Percentiles rank a stretch among this genome's conserved stretches.
Evolutionary conservation across 2,888 invertebrate genomes (phyloP).

Genomic region (Ophion obscuratus): DNA sequence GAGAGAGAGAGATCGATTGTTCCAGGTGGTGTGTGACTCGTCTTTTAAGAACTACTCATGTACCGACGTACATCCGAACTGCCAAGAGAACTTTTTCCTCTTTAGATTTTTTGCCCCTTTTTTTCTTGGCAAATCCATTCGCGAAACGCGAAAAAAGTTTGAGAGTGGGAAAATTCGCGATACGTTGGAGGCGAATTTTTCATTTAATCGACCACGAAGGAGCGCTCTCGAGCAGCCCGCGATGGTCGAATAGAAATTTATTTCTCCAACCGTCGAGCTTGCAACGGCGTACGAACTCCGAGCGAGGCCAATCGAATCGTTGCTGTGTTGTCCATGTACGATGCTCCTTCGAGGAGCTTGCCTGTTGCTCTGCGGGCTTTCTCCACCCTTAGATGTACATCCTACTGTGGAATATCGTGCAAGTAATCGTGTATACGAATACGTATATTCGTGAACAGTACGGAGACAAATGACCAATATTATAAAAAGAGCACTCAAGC

Average conservation of each 20-base stretch:
- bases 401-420: too few relatives aligned
- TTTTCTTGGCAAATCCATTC: conserved; percentile 52
- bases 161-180: conserved; percentile 19
- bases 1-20: conserved; percentile 35
- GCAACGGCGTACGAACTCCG: background rate
- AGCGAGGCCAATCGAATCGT: conserved; percentile 31
- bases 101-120: background rate
- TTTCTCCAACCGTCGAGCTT: conserved; percentile 29
- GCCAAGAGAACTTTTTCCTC: conserved; percentile 31
- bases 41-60: conserved; percentile 22
- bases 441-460: too few relatives aligned
- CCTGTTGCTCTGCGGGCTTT: conserved; percentile 57
- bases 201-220: conserved; percentile 3
- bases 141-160: conserved; percentile 38
- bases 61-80: background rate
- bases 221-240: conserved; percentile 5
- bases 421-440: too few relatives aligned
- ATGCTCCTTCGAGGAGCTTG: conserved; percentile 50
- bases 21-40: conserved; percentile 45
- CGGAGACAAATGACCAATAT: too few relatives aligned
- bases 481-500: too few relatives aligned
- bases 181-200: conserved; percentile 12
- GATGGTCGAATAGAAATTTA: conserved; percentile 48
- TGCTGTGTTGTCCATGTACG: conserved; percentile 26
- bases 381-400: conserved; percentile 26